Base-by-base conservation (phyloP, 2,797 vertebrate genomes). In the Sarcoramphus papa region DNA sequence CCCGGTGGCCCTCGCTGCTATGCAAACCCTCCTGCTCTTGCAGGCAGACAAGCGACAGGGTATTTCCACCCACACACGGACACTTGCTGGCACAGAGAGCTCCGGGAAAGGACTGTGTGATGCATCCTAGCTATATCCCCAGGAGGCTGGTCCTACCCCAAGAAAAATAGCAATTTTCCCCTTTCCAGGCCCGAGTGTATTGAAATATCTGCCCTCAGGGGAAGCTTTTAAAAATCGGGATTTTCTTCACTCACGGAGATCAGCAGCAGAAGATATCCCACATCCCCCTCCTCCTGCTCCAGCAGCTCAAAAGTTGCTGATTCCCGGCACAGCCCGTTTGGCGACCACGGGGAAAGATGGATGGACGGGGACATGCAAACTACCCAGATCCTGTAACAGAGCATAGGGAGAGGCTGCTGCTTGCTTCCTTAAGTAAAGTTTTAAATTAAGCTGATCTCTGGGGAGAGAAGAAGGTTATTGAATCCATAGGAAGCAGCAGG, bases 401-500 rank as follows among this genome's bases (percentile, higher is more conserved):
- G 88, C 85, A 5, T 0, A 23, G 56, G 35, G 73, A 87, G 31
- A 92, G 70, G 51, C 93, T 64, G 78, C 83, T 0, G 22, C 85
- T 62, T 1, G 35, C 92, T 70, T 47, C 94, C 87, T 77, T 88
- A 87, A 95, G 73, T 41, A 87, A 92, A 86, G 81, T 89, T 96
- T 97, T 84, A 92, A 94, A 92, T 93, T 93, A 88, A 95, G 78
- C 72, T n/a, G 88, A 81, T 96, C 91, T 90, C 86, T 14, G 45
- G 97, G 92, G 96, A 95, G 78, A 74, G 88, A 30, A 91, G 90
- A 14, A 87, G 94, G 96, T 94, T 87, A 92, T 62, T 83, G 96
- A 93, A 96, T 90, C 92, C 92, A 87, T 41, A 92, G 86, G 92
- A 91, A 94, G 86, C 86, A 90, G 86, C 85, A 57, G 80, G 86